Conservation (phyloP, 1,140 invertebrate genomes). For the Meloidogyne hapla region DNA sequence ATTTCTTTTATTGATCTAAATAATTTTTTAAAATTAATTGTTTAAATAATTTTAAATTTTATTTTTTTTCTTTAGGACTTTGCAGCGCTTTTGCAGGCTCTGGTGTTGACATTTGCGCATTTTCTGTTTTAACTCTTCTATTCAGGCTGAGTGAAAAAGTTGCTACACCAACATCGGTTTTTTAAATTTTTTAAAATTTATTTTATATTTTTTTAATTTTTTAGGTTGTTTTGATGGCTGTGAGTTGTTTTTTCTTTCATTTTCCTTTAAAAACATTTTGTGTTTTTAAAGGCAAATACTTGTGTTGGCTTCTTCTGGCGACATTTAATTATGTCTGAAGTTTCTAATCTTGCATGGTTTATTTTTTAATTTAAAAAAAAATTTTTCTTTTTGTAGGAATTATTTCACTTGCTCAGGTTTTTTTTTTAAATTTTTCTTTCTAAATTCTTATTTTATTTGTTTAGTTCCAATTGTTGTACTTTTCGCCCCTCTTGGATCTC, state of each 20-base stretch:
- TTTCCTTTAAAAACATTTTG: neutral
- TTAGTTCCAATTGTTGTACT: constrained; percentile 38
- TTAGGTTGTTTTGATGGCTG: constrained; percentile 31
- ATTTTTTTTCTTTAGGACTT: constrained; percentile 37
- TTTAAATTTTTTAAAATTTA: neutral
- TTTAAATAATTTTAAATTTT: no score
- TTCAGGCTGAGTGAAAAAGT: constrained; percentile 58
- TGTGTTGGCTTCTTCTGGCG: constrained; percentile 56
- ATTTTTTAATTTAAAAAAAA: constrained; percentile 43
- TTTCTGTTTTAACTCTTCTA: constrained; percentile 57
- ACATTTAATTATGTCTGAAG: constrained; percentile 46
- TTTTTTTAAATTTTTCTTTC: neutral
- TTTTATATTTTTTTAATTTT: neutral
- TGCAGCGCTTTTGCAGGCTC: constrained; percentile 55
- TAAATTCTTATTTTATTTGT: neutral
- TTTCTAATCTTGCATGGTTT: constrained; percentile 46
- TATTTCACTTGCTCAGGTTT: neutral
- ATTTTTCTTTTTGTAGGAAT: neutral
- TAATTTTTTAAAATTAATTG: no score
- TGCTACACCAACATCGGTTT: constrained; percentile 49
- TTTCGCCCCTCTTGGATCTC: constrained; percentile 37
- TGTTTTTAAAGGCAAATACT: constrained; percentile 23
- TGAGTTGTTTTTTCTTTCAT: neutral
- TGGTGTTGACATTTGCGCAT: constrained; percentile 59
- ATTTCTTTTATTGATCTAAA: no score